These are phyloP conservation scores for Tenrec ecaudatus DNA, from an alignment of 2,113 vertebrate genomes.

Conservation along the genomic window DNA sequence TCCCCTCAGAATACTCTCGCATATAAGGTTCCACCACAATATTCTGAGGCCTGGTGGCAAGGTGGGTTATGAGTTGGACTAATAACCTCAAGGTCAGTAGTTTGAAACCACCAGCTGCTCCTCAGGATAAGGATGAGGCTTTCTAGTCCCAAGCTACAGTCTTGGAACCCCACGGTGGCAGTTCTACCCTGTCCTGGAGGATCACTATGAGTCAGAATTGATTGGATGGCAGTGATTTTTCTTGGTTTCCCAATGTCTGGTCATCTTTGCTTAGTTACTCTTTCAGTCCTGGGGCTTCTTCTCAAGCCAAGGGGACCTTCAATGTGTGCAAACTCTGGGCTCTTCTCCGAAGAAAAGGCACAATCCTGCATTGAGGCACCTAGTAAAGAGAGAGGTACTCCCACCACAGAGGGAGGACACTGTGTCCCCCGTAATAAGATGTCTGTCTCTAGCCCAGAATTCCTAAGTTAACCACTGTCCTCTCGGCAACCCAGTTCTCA, in stretches of 20 bases:
- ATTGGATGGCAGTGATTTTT: no score
- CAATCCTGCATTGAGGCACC: neutral
- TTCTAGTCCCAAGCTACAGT: no score
- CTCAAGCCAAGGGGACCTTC: neutral
- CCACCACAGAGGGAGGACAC: neutral
- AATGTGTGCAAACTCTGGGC: neutral
- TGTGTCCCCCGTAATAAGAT: neutral
- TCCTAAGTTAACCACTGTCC: neutral
- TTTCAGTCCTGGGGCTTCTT: neutral
- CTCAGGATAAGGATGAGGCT: no score
- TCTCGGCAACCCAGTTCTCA: no score
- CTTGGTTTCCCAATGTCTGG: neutral
- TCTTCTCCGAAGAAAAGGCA: neutral
- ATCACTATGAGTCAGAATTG: no score
- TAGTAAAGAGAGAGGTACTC: rapidly evolving
- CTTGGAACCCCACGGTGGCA: no score
- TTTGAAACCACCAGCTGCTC: no score
- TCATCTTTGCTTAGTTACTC: neutral
- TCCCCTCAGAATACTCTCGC: no score
- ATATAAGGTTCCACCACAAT: rapidly evolving
- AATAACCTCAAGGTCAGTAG: no score
- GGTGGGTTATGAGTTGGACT: no score
- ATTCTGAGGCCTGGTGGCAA: neutral
- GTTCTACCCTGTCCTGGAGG: no score
- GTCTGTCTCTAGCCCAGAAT: no score